phyloP scores from a whole-genome alignment of 2,888 invertebrate genomes.

The Lasioglossum morio region DNA sequence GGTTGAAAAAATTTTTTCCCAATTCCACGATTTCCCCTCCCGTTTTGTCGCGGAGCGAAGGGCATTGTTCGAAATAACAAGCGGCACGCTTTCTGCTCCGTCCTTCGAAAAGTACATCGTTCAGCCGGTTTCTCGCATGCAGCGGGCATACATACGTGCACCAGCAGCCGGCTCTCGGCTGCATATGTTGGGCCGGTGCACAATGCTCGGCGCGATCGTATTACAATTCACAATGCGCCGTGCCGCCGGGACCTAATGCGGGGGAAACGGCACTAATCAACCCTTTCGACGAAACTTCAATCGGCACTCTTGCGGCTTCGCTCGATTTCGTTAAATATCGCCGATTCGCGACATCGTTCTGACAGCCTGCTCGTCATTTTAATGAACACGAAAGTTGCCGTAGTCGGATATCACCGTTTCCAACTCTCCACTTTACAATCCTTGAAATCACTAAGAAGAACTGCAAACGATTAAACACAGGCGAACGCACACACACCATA shows the following conservation, averaged over 20 bases:
- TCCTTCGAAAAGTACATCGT: slow-evolving; percentile 42
- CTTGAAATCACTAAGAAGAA: neutral
- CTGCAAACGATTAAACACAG: neutral
- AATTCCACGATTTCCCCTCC: neutral
- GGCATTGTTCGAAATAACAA: slow-evolving; percentile 47
- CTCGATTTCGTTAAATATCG: slow-evolving; percentile 39
- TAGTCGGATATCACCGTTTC: neutral
- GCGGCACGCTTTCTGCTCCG: slow-evolving; percentile 33
- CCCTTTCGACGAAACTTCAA: slow-evolving; percentile 59
- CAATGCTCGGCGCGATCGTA: slow-evolving; percentile 61
- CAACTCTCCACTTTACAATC: neutral
- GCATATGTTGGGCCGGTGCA: slow-evolving; percentile 53
- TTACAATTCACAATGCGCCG: slow-evolving; percentile 57
- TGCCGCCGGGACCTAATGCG: slow-evolving; percentile 36
- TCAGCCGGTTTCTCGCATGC: slow-evolving; percentile 23
- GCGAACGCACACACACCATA: no score
- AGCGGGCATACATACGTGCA: slow-evolving; percentile 10
- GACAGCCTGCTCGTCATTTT: neutral
- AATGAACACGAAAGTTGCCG: slow-evolving; percentile 1
- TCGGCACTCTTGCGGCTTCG: slow-evolving; percentile 54
- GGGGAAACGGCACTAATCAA: slow-evolving; percentile 50
- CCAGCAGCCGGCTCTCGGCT: slow-evolving; percentile 23
- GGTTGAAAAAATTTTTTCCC: slow-evolving; percentile 25
- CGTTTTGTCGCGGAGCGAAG: slow-evolving; percentile 42
- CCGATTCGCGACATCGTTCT: neutral